These are phyloP conservation scores for Creontiades dilutus DNA, from an alignment of 2,888 invertebrate species.

Conservation along the genomic window DNA sequence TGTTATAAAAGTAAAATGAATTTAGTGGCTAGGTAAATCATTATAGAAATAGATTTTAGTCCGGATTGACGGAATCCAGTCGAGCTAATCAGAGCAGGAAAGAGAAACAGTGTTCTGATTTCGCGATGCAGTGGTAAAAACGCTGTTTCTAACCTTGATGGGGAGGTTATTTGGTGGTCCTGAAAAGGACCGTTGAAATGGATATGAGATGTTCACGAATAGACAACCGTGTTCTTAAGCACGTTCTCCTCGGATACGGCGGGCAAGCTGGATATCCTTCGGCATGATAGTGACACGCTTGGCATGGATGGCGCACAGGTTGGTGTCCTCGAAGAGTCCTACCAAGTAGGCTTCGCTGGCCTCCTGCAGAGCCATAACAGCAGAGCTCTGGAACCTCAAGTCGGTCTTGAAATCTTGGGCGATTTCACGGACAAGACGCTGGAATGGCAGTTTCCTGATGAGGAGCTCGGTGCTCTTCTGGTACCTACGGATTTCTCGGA, in stretches of 20 bases:
- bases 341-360: slow-evolving; percentile 83
- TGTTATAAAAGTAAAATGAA: no score
- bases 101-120: no score
- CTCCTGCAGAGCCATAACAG: slow-evolving; percentile 79
- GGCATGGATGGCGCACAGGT: slow-evolving; percentile 88
- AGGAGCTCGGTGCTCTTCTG: slow-evolving; percentile 97
- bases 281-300: slow-evolving; percentile 85
- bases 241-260: slow-evolving; percentile 76
- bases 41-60: no score
- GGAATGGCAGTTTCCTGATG: slow-evolving; percentile 97
- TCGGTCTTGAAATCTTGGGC: slow-evolving; percentile 98
- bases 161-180: no score
- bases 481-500: slow-evolving; percentile 97
- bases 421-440: slow-evolving; percentile 96
- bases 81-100: no score
- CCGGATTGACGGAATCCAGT: no score
- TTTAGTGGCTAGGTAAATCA: no score
- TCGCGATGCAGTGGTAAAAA: no score
- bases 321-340: slow-evolving; percentile 87
- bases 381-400: slow-evolving; percentile 96
- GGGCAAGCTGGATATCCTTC: slow-evolving; percentile 82
- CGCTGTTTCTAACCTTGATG: no score
- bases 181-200: no score
- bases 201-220: no score
- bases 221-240: no score